These are phyloP conservation scores for Merluccius polli DNA, from an alignment of 2,797 vertebrate genomes.

Conservation along the genomic window DNA sequence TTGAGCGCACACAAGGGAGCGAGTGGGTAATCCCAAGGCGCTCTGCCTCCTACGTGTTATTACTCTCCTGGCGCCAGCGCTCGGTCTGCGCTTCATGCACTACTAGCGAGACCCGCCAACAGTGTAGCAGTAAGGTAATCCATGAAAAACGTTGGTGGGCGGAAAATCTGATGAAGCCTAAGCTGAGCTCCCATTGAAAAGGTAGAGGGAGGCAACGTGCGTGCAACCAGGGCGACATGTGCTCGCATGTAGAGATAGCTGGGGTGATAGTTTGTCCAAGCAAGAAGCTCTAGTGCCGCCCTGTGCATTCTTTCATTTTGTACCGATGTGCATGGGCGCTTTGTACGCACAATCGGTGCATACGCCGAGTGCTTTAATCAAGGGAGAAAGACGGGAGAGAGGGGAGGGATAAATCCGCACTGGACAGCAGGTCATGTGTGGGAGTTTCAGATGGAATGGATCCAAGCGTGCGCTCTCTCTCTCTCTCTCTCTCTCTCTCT, in stretches of 20 bases:
- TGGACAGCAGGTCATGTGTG: slow-evolving; percentile 47
- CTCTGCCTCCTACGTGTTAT: slow-evolving; percentile 10
- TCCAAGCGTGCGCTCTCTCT: slow-evolving; percentile 19
- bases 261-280: too few relatives aligned
- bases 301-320: neutral
- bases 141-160: slow-evolving; percentile 49
- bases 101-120: slow-evolving; percentile 42
- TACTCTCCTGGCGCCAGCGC: neutral
- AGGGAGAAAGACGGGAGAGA: slow-evolving; percentile 15
- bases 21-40: slow-evolving; percentile 38
- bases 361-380: slow-evolving; percentile 18
- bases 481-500: neutral
- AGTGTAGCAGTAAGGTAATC: slow-evolving; percentile 56
- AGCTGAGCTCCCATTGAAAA: slow-evolving; percentile 34
- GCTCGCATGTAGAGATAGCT: neutral
- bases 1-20: slow-evolving; percentile 15
- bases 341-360: neutral
- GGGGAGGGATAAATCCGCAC: slow-evolving; percentile 21
- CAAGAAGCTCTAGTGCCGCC: neutral
- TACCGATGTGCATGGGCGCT: neutral
- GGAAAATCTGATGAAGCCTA: slow-evolving; percentile 51
- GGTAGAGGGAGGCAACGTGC: slow-evolving; percentile 12
- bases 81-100: too few relatives aligned
- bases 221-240: slow-evolving; percentile 2
- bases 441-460: slow-evolving; percentile 33